Evolutionary conservation across 2,797 vertebrate genomes (phyloP), one percentile per base, ranked within the genome.

Genomic region (Coregonus suidteri): DNA sequence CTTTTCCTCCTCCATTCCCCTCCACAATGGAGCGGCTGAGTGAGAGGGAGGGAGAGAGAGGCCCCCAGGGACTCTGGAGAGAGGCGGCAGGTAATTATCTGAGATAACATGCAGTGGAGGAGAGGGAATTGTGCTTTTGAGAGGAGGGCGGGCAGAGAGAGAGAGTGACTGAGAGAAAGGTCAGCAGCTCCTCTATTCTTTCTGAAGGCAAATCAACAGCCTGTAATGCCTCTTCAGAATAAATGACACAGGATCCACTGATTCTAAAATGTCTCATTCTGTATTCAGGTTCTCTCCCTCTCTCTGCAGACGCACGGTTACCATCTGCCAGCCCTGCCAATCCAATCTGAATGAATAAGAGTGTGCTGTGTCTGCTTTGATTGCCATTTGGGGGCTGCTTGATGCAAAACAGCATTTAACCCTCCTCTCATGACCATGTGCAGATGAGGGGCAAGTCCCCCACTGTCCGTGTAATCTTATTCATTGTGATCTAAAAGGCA

Each of bases 51-150:
- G 88, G 92, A 91, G 90, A 92, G 87, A 88, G 91, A 91, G 41
- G 41, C 41, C 41, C 91, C 94, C 80, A 81, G 95, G 94, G 96
- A 71, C 25, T 75, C 34, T 6, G 91, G 90, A 91, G 93, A 93
- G 94, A 94, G 95, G 93, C 90, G 78, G 86, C 84, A 93, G 94
- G 94, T 96, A 96, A 96, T 97, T 96, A 96, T 96, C 95, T 95
- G 94, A 95, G 96, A 96, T 96, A 96, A 96, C 94, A 94, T 35
- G 90, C 87, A 94, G 94, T 93, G 93, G 93, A 79, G 74, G 77
- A 73, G 80, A 77, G 87, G 84, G 90, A 84, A 82, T 84, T 83
- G 89, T 82, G 89, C 93, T 88, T 94, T 90, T 91, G 93, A 86
- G 84, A 76, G 51, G 35, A 56, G 76, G 74, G 73, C 47, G 52